phyloP scores from a whole-genome alignment of 2,113 vertebrate species.

The Pterophyllum scalare region DNA sequence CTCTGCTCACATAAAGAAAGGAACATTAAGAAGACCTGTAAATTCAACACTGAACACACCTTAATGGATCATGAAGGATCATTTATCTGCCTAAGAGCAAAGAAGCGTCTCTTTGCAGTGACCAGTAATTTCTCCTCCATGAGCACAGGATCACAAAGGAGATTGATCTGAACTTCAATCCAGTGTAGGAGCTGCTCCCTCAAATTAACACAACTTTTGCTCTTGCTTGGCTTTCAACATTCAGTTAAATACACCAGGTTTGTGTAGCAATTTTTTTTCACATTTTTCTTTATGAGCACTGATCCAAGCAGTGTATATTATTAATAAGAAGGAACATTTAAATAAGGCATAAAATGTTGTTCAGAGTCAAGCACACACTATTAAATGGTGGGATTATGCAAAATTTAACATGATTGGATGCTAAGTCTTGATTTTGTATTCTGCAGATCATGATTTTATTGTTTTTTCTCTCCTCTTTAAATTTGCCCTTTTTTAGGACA shows the following conservation, averaged over 20 bases:
- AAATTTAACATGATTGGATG: not conserved
- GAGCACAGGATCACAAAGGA: conserved; percentile 37
- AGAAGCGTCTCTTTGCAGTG: not conserved
- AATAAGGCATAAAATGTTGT: not conserved
- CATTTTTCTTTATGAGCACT: not conserved
- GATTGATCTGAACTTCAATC: conserved; percentile 25
- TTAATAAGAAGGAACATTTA: not conserved
- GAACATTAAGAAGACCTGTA: conserved; percentile 62
- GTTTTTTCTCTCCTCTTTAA: not conserved
- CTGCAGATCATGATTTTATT: too few species aligned
- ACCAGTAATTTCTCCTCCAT: conserved; percentile 31
- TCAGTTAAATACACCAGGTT: conserved; percentile 77
- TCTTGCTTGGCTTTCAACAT: conserved; percentile 71
- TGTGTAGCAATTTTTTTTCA: conserved; percentile 25
- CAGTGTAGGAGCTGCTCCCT: conserved; percentile 61
- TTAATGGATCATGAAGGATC: conserved; percentile 46
- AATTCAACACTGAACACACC: conserved; percentile 47
- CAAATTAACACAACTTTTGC: conserved; percentile 31
- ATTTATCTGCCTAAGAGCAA: conserved; percentile 26
- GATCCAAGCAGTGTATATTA: not conserved
- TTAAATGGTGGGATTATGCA: not conserved
- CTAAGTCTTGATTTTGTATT: not conserved
- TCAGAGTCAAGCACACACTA: not conserved
- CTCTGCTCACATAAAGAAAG: conserved; percentile 57
- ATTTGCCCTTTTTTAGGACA: conserved; percentile 80